Evolutionary conservation across 2,888 invertebrate species (phyloP).

Genomic region (Dryobota labecula): DNA sequence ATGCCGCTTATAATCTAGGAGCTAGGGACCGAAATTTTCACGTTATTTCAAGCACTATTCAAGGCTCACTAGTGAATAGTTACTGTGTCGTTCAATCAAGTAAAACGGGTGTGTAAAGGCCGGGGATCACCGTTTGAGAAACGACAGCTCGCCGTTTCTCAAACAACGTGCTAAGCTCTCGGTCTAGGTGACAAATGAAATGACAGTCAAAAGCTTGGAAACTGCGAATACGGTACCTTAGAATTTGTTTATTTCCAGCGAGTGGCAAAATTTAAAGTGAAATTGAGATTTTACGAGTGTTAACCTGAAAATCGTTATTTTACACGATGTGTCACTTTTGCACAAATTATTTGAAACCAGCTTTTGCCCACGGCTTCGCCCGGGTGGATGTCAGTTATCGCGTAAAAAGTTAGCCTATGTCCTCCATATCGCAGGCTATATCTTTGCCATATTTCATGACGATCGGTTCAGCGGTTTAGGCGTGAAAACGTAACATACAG

Average conservation of each 20-base stretch:
- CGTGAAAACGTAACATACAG: too few relatives aligned
- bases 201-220: not conserved
- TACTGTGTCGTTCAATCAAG: conserved; percentile 13
- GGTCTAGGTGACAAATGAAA: conserved; percentile 4
- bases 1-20: conserved; percentile 52
- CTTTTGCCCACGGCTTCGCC: too few relatives aligned
- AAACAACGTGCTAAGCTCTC: not conserved
- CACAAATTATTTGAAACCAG: not conserved
- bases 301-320: not conserved
- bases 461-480: too few relatives aligned
- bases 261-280: not conserved
- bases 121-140: conserved; percentile 2
- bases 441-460: too few relatives aligned
- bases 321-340: not conserved
- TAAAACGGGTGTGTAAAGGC: conserved; percentile 2
- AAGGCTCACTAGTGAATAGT: not conserved
- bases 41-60: conserved; percentile 7
- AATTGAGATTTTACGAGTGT: not conserved
- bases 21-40: conserved; percentile 18
- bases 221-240: not conserved
- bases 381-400: too few relatives aligned
- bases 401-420: too few relatives aligned
- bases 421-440: too few relatives aligned
- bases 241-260: not conserved
- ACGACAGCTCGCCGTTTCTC: not conserved